Evolutionary conservation across 2,113 vertebrate species (phyloP).

Genomic region (Nerophis lumbriciformis): DNA sequence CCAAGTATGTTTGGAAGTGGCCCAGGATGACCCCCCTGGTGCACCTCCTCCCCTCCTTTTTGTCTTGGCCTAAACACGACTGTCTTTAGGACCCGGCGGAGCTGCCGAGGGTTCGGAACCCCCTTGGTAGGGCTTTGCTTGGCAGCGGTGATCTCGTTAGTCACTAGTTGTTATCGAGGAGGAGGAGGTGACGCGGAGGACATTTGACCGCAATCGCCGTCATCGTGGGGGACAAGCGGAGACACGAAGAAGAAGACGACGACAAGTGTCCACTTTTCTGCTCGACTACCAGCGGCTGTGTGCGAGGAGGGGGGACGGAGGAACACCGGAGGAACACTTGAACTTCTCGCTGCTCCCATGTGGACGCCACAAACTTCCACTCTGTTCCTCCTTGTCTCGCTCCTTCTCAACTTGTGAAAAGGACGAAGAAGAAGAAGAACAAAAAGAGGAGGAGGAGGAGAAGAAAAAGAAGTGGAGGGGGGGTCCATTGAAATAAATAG

Average conservation of each 20-base stretch:
- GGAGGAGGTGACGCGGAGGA: conserved; percentile 63
- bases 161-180: conserved; percentile 75
- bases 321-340: neutral
- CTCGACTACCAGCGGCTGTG: neutral
- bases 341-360: conserved; percentile 64
- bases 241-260: conserved; percentile 13
- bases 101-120: conserved; percentile 52
- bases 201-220: conserved; percentile 72
- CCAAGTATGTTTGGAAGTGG: neutral
- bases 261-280: neutral
- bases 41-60: conserved; percentile 1
- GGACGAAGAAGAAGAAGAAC: conserved; percentile 28
- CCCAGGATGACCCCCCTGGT: neutral
- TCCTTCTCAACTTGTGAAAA: neutral
- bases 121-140: conserved; percentile 63
- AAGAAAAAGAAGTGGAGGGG: conserved; percentile 54
- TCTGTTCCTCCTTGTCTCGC: conserved; percentile 47
- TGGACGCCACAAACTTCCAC: conserved; percentile 44
- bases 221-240: conserved; percentile 48
- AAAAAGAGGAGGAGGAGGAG: conserved; percentile 45
- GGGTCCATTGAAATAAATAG: conserved; percentile 4
- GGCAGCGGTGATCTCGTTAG: conserved; percentile 63
- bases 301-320: conserved; percentile 5
- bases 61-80: neutral
- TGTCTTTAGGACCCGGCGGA: conserved; percentile 77